phyloP scores from a whole-genome alignment of 2,797 vertebrate species.

The Galago senegalensis region DNA sequence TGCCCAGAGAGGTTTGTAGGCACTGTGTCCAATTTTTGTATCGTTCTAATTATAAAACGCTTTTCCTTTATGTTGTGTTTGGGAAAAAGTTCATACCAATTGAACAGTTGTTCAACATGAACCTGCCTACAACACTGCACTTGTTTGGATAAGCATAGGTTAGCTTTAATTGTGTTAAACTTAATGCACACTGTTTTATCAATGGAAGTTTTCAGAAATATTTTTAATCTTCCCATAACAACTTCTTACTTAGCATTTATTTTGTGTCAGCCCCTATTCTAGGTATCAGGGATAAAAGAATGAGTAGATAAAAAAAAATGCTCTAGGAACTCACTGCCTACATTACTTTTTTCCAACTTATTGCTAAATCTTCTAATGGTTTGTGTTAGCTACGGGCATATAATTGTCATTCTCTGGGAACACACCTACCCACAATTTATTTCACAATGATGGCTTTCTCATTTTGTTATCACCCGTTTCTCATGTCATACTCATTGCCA shows the following conservation, averaged over 20 bases:
- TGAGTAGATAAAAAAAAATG: background rate
- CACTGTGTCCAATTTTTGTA: background rate
- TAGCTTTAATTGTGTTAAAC: background rate
- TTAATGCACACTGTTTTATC: background rate
- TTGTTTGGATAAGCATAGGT: background rate
- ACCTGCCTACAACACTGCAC: background rate
- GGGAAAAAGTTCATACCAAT: background rate
- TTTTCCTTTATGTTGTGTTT: background rate
- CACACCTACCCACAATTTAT: background rate
- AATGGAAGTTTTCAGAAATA: background rate
- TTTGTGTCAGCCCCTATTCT: background rate
- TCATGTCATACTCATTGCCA: background rate
- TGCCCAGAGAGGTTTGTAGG: background rate
- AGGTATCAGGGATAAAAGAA: background rate
- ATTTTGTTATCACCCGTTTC: background rate
- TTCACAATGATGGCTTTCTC: background rate
- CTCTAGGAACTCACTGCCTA: background rate
- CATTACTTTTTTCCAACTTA: background rate
- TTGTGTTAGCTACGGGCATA: accelerated
- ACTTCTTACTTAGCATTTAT: background rate
- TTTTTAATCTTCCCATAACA: background rate
- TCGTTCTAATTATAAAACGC: background rate
- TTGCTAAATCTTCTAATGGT: background rate
- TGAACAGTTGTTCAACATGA: background rate
- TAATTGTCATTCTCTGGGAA: background rate